These are phyloP conservation scores for Tricholaema leucomelas DNA, from an alignment of 2,113 vertebrate genomes.

Conservation along the genomic window DNA sequence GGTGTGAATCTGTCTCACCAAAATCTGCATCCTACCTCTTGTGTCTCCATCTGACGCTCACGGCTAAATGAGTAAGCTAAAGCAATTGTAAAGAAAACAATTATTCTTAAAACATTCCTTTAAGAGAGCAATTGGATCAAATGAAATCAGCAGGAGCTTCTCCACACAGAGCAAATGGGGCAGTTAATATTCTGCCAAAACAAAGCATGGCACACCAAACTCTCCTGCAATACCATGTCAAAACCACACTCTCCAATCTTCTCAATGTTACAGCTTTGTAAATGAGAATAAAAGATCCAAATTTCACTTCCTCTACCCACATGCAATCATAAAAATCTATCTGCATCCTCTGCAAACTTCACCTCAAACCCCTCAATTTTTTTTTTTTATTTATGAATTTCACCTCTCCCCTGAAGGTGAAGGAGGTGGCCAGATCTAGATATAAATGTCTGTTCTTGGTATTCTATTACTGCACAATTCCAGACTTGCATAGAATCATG, in stretches of 20 bases:
- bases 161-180: conserved; percentile 51
- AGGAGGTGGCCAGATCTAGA: neutral
- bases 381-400: too few species aligned
- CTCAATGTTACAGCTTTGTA: neutral
- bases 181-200: conserved; percentile 54
- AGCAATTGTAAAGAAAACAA: conserved; percentile 50
- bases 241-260: neutral
- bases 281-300: conserved; percentile 1
- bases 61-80: conserved; percentile 13
- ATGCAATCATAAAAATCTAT: neutral
- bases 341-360: neutral
- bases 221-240: neutral
- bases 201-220: conserved; percentile 22
- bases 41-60: neutral
- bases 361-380: accelerated
- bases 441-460: neutral
- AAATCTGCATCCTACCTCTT: conserved; percentile 9
- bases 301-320: neutral
- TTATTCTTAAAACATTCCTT: conserved; percentile 39
- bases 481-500: too few species aligned
- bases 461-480: neutral
- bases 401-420: neutral
- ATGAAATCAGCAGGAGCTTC: conserved; percentile 70
- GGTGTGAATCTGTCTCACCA: conserved; percentile 13
- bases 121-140: conserved; percentile 60